These are phyloP conservation scores for Cantharis nigra DNA, from an alignment of 2,888 invertebrate species.

Conservation along the genomic window DNA sequence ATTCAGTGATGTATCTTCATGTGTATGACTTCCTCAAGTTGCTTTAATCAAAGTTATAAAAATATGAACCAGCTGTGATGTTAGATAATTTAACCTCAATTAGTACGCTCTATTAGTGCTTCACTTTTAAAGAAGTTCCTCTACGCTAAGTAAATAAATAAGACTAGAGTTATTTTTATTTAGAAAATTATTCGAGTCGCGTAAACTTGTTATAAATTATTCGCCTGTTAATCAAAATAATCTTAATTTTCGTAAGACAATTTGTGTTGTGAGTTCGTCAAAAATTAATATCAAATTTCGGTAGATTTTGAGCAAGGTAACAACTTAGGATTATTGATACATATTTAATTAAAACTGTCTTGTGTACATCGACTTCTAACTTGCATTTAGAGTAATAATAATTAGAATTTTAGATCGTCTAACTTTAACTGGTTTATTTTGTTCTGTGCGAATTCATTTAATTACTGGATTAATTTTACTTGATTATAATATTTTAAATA, in stretches of 20 bases:
- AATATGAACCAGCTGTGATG: slow-evolving; percentile 18
- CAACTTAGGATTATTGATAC: background rate
- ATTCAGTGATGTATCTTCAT: background rate
- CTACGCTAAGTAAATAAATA: background rate
- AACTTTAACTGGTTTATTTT: background rate
- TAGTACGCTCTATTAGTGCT: slow-evolving; percentile 7
- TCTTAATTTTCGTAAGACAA: background rate
- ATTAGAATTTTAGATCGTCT: background rate
- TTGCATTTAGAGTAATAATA: background rate
- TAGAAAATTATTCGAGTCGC: background rate
- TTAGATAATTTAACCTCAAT: slow-evolving; percentile 29
- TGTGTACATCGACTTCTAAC: no score
- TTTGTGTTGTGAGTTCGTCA: background rate
- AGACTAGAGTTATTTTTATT: background rate
- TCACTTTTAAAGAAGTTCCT: background rate
- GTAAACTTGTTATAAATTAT: background rate
- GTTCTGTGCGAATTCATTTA: background rate
- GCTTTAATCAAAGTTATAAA: slow-evolving; percentile 6
- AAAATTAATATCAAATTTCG: background rate
- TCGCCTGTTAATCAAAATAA: background rate
- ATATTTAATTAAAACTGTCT: background rate
- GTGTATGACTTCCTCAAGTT: background rate
- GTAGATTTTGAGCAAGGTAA: background rate
- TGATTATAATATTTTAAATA: background rate
- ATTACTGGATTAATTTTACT: background rate